A percentile compares a stretch with the other conserved stretches of the same genome.
Evolutionary conservation across 2,888 invertebrate species (phyloP).

Genomic region (Acheta domesticus): DNA sequence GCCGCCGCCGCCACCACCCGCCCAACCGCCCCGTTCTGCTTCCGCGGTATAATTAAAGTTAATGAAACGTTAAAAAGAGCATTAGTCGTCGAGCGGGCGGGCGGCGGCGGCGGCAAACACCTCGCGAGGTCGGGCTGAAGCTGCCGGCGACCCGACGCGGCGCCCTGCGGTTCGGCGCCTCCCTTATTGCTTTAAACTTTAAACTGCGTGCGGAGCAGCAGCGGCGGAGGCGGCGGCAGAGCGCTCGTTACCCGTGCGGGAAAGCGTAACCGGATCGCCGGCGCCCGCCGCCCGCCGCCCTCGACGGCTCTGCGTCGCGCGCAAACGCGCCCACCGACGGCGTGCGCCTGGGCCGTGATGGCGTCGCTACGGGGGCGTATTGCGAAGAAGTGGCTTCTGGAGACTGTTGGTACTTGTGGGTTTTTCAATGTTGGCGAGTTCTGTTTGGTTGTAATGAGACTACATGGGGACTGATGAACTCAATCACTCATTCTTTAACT

Average conservation of each 20-base stretch:
- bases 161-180: neutral
- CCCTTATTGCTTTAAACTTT: neutral
- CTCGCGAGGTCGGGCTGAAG: too few species aligned
- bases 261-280: neutral
- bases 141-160: too few species aligned
- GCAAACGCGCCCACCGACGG: too few species aligned
- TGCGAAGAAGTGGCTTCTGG: too few species aligned
- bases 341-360: too few species aligned
- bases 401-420: too few species aligned
- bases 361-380: too few species aligned
- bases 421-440: too few species aligned
- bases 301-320: too few species aligned
- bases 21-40: neutral
- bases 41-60: conserved; percentile 32
- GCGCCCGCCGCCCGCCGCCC: neutral
- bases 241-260: conserved; percentile 4
- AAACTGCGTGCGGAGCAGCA: neutral
- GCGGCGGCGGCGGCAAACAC: neutral
- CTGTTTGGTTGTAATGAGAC: too few species aligned
- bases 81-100: conserved; percentile 18
- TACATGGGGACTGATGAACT: too few species aligned
- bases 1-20: neutral
- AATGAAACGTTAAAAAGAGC: conserved; percentile 31
- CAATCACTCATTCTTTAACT: too few species aligned
- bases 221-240: neutral